Base-by-base conservation (phyloP, 2,888 invertebrate genomes). In the Resseliella maxima region DNA sequence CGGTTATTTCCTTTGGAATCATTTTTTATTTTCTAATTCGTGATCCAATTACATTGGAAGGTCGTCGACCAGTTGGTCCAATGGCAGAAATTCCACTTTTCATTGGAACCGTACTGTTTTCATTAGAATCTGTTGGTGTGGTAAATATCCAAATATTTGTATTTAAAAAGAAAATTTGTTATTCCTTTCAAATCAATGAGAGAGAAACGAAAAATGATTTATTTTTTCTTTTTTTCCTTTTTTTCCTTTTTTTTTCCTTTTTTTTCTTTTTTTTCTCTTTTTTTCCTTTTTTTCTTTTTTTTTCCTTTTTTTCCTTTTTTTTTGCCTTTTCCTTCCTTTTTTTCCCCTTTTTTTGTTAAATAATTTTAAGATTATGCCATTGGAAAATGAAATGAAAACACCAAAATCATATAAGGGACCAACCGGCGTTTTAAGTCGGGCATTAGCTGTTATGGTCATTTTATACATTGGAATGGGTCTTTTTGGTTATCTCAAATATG, bases 361-460 rank as follows among this genome's bases (percentile, higher is more conserved):
- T 1, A 10, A 6, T 64, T 18, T 89, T 5, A 89, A 98, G 97
- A 95, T 98, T 64, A 92, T 98, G 89, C 98, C 99, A 0, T 90
- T 99, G 88, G 98, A 98, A 91, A 98, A 98, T 90, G 96, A 97
- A 90, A 98, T 99, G 98, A 95, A 95, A 90, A 94, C 94, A 0
- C 98, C 98, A 0, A 93, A 94, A 88, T 92, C 93, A 83, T 98
- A 99, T 90, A 95, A 95, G 0, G 95, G 95, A 15, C 92, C 93
- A 85, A 94, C 93, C 87, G 98, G 98, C 2, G 97, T 98, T 0
- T 92, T 99, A 21, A 98, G 98, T 90, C 93, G 94, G 88, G 93
- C 95, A 0, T 98, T 99, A 97, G 90, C 94, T 1, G 92, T 94
- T 86, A 97, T 98, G 87, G 94, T 97, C 1, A 89, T 94, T 15